Percentiles rank a stretch among this genome's conserved stretches.
Conservation (phyloP, 2,797 vertebrate species). For the Sandelia bainsii region DNA sequence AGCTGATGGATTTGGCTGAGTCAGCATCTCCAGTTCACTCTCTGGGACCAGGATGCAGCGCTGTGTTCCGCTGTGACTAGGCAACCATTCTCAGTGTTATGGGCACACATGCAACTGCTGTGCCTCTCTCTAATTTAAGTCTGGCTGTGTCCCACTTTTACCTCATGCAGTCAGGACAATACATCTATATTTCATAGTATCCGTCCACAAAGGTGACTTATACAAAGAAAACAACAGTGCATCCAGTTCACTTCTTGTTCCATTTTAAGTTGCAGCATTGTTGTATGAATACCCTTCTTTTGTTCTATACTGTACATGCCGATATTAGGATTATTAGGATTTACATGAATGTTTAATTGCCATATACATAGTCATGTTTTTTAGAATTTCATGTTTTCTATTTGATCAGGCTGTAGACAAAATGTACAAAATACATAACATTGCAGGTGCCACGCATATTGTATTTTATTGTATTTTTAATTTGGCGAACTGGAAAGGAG, state of each 20-base stretch:
- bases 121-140: slow-evolving; percentile 78
- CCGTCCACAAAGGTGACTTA: slow-evolving; percentile 49
- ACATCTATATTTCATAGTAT: slow-evolving; percentile 53
- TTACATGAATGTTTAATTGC: not conserved
- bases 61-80: slow-evolving; percentile 82
- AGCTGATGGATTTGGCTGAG: slow-evolving; percentile 81
- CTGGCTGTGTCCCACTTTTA: slow-evolving; percentile 78
- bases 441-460: not conserved
- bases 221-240: slow-evolving; percentile 48
- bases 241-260: slow-evolving; percentile 17
- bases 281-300: not conserved
- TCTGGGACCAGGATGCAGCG: slow-evolving; percentile 76
- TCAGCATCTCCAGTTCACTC: slow-evolving; percentile 78
- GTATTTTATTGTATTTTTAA: not conserved
- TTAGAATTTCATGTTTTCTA: not conserved
- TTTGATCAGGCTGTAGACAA: not conserved
- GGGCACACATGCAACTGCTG: slow-evolving; percentile 74
- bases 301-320: slow-evolving; percentile 1
- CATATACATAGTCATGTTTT: not conserved
- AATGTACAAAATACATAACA: not conserved
- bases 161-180: slow-evolving; percentile 66
- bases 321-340: not conserved
- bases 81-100: slow-evolving; percentile 79
- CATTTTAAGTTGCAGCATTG: slow-evolving; percentile 19
- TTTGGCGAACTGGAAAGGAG: too few species aligned